These are phyloP conservation scores for Suricata suricatta DNA, from an alignment of 2,113 vertebrate genomes.

Conservation along the genomic window DNA sequence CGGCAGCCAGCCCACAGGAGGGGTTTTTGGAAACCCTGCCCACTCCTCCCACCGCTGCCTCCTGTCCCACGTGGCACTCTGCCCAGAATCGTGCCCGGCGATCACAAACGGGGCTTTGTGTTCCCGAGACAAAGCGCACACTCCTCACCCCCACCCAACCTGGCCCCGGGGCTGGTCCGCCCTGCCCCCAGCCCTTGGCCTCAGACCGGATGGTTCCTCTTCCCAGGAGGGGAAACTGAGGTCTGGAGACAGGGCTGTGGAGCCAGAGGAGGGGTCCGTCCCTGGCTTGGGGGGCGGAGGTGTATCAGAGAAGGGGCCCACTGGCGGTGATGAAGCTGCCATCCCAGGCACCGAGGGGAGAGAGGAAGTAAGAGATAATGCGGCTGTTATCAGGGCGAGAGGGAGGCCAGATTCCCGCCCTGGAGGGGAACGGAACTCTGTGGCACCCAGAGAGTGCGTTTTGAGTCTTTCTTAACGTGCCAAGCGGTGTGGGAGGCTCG, in stretches of 20 bases:
- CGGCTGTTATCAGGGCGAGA: rapidly evolving
- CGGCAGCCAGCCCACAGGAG: background rate
- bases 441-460: background rate
- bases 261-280: background rate
- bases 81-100: slow-evolving; percentile 25
- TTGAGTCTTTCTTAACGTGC: background rate
- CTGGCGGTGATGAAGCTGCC: rapidly evolving
- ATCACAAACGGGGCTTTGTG: slow-evolving; percentile 67
- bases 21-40: slow-evolving; percentile 1
- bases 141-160: background rate
- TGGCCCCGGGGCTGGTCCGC: background rate
- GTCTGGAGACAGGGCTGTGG: background rate
- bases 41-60: background rate
- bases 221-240: background rate
- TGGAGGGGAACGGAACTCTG: background rate
- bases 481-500: slow-evolving; percentile 49
- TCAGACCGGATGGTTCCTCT: background rate
- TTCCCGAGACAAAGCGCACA: background rate
- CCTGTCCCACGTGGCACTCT: slow-evolving; percentile 48
- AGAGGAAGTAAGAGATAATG: background rate
- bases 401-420: background rate
- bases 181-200: background rate
- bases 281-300: background rate
- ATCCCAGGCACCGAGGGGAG: background rate
- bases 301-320: background rate